phyloP scores from a whole-genome alignment of 2,797 vertebrate genomes.

The Cephalopachus bancanus region DNA sequence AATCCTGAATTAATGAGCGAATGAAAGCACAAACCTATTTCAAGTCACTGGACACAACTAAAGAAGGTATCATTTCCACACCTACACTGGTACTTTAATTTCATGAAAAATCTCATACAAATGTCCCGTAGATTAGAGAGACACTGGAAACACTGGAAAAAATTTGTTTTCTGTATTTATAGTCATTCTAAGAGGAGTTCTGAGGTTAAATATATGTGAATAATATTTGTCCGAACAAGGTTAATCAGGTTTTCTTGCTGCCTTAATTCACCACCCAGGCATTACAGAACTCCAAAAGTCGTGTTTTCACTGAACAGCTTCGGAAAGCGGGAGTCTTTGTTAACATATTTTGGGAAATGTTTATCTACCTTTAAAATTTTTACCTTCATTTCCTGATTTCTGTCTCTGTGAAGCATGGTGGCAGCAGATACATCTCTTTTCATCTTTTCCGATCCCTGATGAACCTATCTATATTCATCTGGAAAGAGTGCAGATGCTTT shows the following conservation, averaged over 20 bases:
- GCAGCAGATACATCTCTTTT: not conserved
- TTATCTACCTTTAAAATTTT: not conserved
- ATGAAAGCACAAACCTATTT: not conserved
- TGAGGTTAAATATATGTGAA: not conserved
- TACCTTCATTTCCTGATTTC: not conserved
- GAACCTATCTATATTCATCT: not conserved
- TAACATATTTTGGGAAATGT: not conserved
- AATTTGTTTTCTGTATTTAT: not conserved
- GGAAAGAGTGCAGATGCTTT: not conserved
- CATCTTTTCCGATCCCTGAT: not conserved
- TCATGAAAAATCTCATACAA: not conserved
- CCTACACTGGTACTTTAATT: not conserved
- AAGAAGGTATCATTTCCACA: not conserved
- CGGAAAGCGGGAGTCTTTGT: not conserved
- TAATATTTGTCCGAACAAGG: not conserved
- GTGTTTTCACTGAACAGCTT: not conserved
- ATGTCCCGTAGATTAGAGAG: not conserved
- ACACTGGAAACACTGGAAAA: not conserved
- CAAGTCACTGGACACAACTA: not conserved
- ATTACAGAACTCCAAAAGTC: not conserved
- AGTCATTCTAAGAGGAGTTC: too few relatives aligned
- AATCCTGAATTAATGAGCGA: not conserved
- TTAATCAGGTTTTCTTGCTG: not conserved
- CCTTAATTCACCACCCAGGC: fast-evolving
- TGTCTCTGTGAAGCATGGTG: not conserved